These are phyloP conservation scores for Psammodynastes pulverulentus DNA, from an alignment of 2,113 vertebrate genomes.

Conservation along the genomic window DNA sequence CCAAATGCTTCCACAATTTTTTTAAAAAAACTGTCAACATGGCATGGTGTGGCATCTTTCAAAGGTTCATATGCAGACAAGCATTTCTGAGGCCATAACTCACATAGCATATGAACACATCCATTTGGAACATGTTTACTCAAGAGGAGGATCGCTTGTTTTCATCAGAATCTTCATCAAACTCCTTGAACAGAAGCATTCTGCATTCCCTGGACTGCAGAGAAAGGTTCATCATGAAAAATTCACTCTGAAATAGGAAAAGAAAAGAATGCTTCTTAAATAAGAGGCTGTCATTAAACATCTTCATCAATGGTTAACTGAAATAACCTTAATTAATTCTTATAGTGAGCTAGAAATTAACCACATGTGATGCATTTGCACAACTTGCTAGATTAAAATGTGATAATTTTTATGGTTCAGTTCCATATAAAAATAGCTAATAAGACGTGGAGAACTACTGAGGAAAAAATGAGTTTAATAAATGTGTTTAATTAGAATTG, in stretches of 20 bases:
- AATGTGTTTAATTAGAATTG: background rate
- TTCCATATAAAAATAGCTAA: background rate
- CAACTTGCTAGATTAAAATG: background rate
- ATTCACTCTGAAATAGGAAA: background rate
- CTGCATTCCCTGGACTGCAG: background rate
- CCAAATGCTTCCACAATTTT: background rate
- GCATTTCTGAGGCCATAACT: background rate
- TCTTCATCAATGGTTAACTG: background rate
- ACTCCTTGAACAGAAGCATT: background rate
- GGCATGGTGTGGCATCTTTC: background rate
- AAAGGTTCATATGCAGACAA: background rate
- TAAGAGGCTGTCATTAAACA: background rate
- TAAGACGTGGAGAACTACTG: background rate
- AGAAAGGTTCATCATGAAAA: background rate
- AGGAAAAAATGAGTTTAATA: background rate
- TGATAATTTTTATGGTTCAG: background rate
- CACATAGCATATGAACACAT: background rate
- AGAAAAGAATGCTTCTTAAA: background rate
- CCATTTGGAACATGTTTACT: background rate
- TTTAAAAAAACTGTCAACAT: background rate
- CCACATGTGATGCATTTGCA: background rate
- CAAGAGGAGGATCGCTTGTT: background rate
- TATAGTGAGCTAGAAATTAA: background rate
- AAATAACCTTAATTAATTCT: background rate
- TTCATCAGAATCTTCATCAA: background rate